These are phyloP conservation scores for Gasterosteus aculeatus DNA, from an alignment of 2,113 vertebrate genomes.

Conservation along the genomic window DNA sequence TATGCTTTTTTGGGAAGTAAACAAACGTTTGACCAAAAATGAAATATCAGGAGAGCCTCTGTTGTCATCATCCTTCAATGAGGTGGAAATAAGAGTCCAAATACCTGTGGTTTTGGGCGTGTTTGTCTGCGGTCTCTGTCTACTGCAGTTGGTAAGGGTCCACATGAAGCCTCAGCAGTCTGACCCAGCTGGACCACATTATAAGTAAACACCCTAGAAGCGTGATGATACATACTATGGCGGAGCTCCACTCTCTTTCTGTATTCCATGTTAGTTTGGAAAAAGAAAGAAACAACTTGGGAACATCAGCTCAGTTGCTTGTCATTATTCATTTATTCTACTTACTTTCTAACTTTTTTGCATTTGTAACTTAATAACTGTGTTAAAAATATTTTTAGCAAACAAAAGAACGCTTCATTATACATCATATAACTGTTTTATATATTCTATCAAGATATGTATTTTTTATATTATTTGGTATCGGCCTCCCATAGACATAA, in stretches of 20 bases:
- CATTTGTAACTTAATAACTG: too few species aligned
- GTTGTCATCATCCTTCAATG: constrained; percentile 50
- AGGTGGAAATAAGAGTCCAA: constrained; percentile 64
- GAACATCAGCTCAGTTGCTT: background rate
- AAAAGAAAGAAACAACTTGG: constrained; percentile 17
- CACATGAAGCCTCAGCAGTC: background rate
- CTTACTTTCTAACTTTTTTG: background rate
- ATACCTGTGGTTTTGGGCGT: constrained; percentile 68
- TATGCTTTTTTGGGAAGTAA: background rate
- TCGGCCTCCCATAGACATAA: too few species aligned
- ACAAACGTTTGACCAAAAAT: background rate
- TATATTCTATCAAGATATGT: too few species aligned
- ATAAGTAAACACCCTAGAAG: constrained; percentile 31
- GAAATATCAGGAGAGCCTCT: constrained; percentile 35
- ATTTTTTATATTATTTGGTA: too few species aligned
- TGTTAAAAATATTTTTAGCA: too few species aligned
- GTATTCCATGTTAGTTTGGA: background rate
- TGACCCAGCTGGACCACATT: constrained; percentile 32
- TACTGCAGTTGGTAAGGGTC: constrained; percentile 48
- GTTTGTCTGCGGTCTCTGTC: constrained; percentile 69
- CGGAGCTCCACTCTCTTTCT: constrained; percentile 13
- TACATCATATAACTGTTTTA: too few species aligned
- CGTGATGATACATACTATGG: constrained; percentile 21
- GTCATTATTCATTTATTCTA: background rate
- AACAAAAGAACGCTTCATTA: too few species aligned